Percentiles rank a stretch among this genome's conserved stretches.
Evolutionary conservation across 37 sponge, comb jelly and placozoan species (phyloP).

Genomic region (Aplysina aerophoba): DNA sequence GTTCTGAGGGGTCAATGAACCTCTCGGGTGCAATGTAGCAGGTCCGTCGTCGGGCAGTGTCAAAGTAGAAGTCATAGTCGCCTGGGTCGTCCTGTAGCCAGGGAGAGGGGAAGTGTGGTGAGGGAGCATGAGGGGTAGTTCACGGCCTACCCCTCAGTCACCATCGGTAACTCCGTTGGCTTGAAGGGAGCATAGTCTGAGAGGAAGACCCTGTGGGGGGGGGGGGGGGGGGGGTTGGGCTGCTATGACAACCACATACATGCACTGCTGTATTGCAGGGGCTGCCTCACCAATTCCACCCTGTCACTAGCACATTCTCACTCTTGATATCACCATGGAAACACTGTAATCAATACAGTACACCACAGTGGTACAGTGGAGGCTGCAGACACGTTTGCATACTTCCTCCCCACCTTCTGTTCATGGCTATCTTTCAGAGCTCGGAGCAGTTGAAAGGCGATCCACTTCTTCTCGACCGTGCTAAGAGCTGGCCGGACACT

Average conservation of each 20-base stretch:
- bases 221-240: no score
- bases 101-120: neutral
- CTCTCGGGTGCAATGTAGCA: conserved; percentile 96
- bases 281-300: conserved; percentile 84
- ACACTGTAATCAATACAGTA: conserved; percentile 33
- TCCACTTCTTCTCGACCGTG: conserved; percentile 94
- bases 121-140: neutral
- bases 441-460: conserved; percentile 90
- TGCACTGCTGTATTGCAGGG: neutral
- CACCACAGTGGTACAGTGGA: no score
- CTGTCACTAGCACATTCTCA: conserved; percentile 95
- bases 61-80: conserved; percentile 94
- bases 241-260: neutral
- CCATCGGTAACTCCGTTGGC: conserved; percentile 81
- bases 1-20: conserved; percentile 39
- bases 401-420: conserved; percentile 42
- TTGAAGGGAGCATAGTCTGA: conserved; percentile 97
- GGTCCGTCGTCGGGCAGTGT: conserved; percentile 89
- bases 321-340: conserved; percentile 97
- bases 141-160: conserved; percentile 15
- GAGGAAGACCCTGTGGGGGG: conserved; percentile 74
- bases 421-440: conserved; percentile 83
- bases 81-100: conserved; percentile 91
- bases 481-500: conserved; percentile 89
- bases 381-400: neutral